These are phyloP conservation scores for Phenacoccus solenopsis DNA, from an alignment of 1,140 invertebrate genomes.

Conservation along the genomic window DNA sequence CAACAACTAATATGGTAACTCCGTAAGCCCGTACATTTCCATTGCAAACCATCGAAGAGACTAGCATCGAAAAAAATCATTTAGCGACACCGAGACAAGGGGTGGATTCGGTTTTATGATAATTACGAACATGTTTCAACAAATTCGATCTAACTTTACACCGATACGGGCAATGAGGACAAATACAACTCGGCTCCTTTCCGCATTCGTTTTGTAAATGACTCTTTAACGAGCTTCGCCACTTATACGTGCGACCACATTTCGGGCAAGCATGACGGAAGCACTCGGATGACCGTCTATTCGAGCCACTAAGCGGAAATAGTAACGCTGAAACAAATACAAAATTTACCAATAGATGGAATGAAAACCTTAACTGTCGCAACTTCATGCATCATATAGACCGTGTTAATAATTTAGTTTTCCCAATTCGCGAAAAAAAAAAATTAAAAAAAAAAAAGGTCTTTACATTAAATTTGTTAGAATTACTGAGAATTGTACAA, in stretches of 20 bases:
- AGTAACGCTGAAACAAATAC: slow-evolving; percentile 20
- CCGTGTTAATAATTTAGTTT: neutral
- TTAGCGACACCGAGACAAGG: neutral
- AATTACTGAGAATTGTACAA: too few relatives aligned
- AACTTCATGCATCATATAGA: neutral
- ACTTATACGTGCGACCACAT: slow-evolving; percentile 45
- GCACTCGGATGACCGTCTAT: slow-evolving; percentile 4
- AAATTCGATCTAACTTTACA: slow-evolving; percentile 25
- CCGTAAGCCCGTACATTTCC: too few relatives aligned
- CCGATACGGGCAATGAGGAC: slow-evolving; percentile 35
- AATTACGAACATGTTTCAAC: slow-evolving; percentile 27
- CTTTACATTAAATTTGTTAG: too few relatives aligned
- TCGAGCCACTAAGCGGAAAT: slow-evolving; percentile 20
- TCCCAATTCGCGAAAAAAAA: neutral
- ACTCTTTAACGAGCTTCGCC: slow-evolving; percentile 45
- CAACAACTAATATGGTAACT: too few relatives aligned
- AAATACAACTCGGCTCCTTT: slow-evolving; percentile 27
- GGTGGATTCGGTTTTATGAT: slow-evolving; percentile 21
- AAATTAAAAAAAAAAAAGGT: neutral
- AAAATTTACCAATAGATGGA: neutral
- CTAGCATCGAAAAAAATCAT: slow-evolving; percentile 5
- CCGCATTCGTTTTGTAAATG: slow-evolving; percentile 39
- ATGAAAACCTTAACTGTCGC: too few relatives aligned
- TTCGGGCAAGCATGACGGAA: slow-evolving; percentile 26
- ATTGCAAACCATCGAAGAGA: neutral